These are phyloP conservation scores for Brachionus calyciflorus DNA, from an alignment of 1,140 invertebrate genomes.

Conservation along the genomic window DNA sequence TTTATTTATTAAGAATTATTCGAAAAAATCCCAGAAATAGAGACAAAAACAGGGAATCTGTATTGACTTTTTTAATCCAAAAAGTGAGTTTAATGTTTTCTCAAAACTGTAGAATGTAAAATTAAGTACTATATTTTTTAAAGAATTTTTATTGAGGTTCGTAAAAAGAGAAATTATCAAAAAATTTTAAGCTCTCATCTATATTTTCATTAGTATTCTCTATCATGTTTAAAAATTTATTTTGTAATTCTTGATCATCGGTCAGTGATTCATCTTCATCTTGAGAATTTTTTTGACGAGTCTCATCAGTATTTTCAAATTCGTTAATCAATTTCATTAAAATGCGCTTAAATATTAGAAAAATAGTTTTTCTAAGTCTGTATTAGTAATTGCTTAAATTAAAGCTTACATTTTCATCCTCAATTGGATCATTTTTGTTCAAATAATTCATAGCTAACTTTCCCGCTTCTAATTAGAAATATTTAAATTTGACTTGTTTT, in stretches of 20 bases:
- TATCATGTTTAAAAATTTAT: neutral
- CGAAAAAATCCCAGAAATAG: too few species aligned
- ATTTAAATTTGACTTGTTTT: neutral
- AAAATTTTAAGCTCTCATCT: neutral
- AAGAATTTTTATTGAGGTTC: too few species aligned
- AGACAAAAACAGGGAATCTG: too few species aligned
- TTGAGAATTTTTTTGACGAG: neutral
- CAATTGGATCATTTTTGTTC: constrained; percentile 22
- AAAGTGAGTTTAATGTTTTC: too few species aligned
- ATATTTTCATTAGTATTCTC: neutral
- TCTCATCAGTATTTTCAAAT: constrained; percentile 12
- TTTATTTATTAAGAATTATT: too few species aligned
- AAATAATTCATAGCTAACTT: constrained; percentile 26
- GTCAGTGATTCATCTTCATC: neutral
- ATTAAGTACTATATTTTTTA: too few species aligned
- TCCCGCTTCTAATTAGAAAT: neutral
- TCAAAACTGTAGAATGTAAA: too few species aligned
- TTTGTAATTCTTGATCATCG: neutral
- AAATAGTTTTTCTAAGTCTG: neutral
- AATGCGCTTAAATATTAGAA: neutral
- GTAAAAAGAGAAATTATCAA: constrained; percentile 16
- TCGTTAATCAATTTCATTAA: constrained; percentile 27
- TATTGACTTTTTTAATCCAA: too few species aligned
- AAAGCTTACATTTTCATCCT: constrained; percentile 9
- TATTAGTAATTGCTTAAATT: neutral